Evolutionary conservation across 2,888 invertebrate species (phyloP).

Genomic region (Fragum sueziense): DNA sequence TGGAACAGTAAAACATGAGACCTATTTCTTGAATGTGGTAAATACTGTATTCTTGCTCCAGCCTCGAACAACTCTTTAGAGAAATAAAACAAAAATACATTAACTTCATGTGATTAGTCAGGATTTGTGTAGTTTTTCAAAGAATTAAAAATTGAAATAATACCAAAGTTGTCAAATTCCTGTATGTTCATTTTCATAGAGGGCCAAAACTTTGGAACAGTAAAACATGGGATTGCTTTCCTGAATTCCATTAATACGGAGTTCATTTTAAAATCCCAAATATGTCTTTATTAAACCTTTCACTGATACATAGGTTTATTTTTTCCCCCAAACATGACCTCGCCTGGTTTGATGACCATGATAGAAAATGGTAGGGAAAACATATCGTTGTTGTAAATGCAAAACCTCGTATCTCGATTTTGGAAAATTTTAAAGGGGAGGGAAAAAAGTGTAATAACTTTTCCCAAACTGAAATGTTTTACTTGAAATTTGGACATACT

Average conservation of each 20-base stretch:
- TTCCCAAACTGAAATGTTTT: too few species aligned
- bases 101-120: too few species aligned
- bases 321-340: neutral
- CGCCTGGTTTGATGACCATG: too few species aligned
- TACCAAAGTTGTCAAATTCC: slow-evolving; percentile 18
- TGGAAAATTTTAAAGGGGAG: too few species aligned
- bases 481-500: too few species aligned
- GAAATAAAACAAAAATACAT: too few species aligned
- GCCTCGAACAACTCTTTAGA: neutral
- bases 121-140: too few species aligned
- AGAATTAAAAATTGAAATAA: neutral
- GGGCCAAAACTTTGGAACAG: slow-evolving; percentile 63
- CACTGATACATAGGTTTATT: neutral
- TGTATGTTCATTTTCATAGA: slow-evolving; percentile 33
- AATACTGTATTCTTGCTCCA: neutral
- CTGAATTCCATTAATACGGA: neutral
- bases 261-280: neutral
- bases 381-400: too few species aligned
- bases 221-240: neutral
- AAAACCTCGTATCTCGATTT: too few species aligned
- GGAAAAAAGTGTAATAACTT: too few species aligned
- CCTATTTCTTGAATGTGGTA: neutral
- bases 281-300: neutral
- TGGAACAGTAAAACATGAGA: slow-evolving; percentile 41
- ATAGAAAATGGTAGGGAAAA: too few species aligned